Evolutionary conservation across 2,797 vertebrate genomes (phyloP).

Genomic region (Schizothorax lantsangensis): DNA sequence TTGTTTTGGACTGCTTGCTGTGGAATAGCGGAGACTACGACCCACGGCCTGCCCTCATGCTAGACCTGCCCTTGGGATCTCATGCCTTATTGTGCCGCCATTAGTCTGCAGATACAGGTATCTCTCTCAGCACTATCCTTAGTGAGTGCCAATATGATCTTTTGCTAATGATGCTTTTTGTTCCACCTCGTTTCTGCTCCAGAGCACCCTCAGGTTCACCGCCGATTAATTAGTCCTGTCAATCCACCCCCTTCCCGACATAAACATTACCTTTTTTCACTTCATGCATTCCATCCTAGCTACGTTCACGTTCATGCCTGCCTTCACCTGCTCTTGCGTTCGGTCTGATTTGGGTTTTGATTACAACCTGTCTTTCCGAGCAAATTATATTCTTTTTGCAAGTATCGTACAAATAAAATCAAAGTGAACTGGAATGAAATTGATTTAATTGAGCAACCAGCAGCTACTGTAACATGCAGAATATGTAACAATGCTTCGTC

Average conservation of each 20-base stretch:
- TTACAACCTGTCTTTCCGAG: neutral
- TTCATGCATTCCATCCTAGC: neutral
- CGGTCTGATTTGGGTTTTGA: neutral
- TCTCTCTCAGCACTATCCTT: conserved; percentile 18
- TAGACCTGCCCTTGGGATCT: conserved; percentile 23
- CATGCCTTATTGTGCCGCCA: conserved; percentile 21
- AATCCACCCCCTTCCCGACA: conserved; percentile 10
- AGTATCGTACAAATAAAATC: neutral
- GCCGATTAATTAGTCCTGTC: conserved; percentile 46
- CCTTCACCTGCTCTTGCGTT: neutral
- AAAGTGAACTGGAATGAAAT: conserved; percentile 22
- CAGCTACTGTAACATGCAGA: neutral
- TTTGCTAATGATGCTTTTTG: conserved; percentile 46
- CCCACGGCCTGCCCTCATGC: conserved; percentile 23
- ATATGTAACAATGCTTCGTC: neutral
- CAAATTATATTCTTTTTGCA: neutral
- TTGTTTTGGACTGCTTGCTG: neutral
- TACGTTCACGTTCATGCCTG: neutral
- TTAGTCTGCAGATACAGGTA: conserved; percentile 36
- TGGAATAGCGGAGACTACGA: neutral
- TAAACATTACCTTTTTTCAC: neutral
- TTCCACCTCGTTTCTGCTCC: conserved; percentile 34
- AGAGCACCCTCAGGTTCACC: conserved; percentile 31
- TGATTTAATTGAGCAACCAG: neutral
- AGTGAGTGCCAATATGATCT: neutral